Conservation (phyloP, 2,797 vertebrate species). For the Chelon auratus region DNA sequence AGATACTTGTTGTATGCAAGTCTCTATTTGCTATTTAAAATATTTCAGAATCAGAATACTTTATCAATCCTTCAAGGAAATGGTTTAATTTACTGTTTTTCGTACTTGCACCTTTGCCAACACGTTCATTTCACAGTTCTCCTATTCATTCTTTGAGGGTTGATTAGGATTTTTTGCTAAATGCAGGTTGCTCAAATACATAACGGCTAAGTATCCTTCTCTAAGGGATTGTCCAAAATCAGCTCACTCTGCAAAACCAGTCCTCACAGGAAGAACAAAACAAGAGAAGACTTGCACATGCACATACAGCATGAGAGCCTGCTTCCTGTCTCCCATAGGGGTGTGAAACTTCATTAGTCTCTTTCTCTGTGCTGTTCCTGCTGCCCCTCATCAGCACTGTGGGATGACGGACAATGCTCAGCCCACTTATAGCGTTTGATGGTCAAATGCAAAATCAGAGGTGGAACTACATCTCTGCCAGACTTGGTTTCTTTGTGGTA, state of each 20-base stretch:
- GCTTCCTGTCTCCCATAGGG: constrained; percentile 62
- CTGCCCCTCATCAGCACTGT: constrained; percentile 53
- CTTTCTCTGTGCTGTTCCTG: constrained; percentile 44
- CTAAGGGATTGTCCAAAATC: not conserved
- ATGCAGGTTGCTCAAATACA: no score
- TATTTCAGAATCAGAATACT: no score
- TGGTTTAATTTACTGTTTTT: not conserved
- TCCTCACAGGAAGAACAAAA: constrained; percentile 18
- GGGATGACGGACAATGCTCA: constrained; percentile 25
- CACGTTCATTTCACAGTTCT: no score
- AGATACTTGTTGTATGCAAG: no score
- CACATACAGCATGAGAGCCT: constrained; percentile 26
- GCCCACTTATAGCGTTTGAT: not conserved
- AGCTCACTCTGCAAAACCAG: constrained; percentile 7
- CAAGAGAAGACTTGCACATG: constrained; percentile 20
- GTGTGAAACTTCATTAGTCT: constrained; percentile 72
- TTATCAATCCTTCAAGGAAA: no score
- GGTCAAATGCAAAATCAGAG: constrained; percentile 13
- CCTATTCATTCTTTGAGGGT: not conserved
- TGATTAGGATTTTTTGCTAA: not conserved
- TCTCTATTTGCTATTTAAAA: no score
- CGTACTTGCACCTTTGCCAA: not conserved
- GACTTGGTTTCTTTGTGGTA: not conserved
- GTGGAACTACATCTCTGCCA: constrained; percentile 9
- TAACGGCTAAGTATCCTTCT: no score